These are phyloP conservation scores for Nanger granti DNA, from an alignment of 2,113 vertebrate species.

Conservation along the genomic window DNA sequence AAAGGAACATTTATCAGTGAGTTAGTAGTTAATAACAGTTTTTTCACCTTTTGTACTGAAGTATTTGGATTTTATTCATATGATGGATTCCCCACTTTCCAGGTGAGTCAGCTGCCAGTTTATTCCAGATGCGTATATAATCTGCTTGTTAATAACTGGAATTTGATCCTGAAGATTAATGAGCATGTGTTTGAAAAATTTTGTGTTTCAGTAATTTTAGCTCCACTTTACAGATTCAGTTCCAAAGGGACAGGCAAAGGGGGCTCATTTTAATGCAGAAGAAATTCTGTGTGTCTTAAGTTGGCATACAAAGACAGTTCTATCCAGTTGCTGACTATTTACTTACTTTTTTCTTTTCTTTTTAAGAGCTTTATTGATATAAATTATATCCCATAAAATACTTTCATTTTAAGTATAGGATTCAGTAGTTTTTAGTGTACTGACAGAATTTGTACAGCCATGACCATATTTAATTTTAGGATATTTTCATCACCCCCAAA, in stretches of 20 bases:
- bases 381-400: constrained; percentile 11
- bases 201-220: not conserved
- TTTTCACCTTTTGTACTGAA: not conserved
- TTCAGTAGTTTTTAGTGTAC: not conserved
- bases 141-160: not conserved
- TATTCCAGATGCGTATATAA: not conserved
- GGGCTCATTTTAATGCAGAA: not conserved
- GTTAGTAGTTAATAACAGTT: not conserved
- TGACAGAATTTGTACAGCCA: not conserved
- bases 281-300: not conserved
- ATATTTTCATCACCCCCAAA: not conserved
- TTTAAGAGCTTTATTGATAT: not conserved
- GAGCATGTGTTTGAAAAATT: not conserved
- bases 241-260: not conserved
- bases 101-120: not conserved
- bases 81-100: not conserved
- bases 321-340: not conserved
- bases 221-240: not conserved
- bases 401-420: not conserved
- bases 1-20: not conserved
- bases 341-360: not conserved
- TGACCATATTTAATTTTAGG: not conserved
- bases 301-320: not conserved
- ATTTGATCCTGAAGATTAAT: not conserved
- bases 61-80: not conserved